These are phyloP conservation scores for Tretioscincus oriximinensis DNA, from an alignment of 2,113 vertebrate genomes.

Conservation along the genomic window DNA sequence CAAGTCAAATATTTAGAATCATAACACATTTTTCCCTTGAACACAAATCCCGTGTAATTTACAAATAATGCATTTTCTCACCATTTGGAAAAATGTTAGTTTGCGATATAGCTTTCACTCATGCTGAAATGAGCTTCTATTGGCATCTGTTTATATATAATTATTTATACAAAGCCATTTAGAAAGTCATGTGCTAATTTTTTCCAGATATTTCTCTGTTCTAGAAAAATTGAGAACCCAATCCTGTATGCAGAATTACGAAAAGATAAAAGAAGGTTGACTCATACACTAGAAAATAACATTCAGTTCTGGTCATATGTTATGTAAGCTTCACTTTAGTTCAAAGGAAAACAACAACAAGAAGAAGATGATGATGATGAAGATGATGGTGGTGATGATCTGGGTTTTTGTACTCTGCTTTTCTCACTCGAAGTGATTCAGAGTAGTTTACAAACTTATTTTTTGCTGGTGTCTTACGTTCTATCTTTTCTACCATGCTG, in stretches of 20 bases:
- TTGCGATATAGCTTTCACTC: not conserved
- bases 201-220: not conserved
- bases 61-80: not conserved
- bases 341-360: too few species aligned
- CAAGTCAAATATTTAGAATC: not conserved
- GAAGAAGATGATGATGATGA: too few species aligned
- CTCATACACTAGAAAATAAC: not conserved
- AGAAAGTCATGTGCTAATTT: not conserved
- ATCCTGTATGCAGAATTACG: not conserved
- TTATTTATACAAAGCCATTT: not conserved
- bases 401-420: too few species aligned
- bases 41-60: not conserved
- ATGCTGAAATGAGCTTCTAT: not conserved
- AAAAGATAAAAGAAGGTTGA: not conserved
- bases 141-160: not conserved
- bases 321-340: not conserved
- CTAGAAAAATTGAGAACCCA: not conserved
- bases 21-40: not conserved
- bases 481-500: too few species aligned
- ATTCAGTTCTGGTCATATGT: not conserved
- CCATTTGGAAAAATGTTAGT: not conserved
- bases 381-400: too few species aligned
- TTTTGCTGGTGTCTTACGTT: too few species aligned
- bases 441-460: too few species aligned
- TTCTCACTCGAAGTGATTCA: too few species aligned